phyloP scores from a whole-genome alignment of 2,888 invertebrate genomes.

The Lysandra bellargus region DNA sequence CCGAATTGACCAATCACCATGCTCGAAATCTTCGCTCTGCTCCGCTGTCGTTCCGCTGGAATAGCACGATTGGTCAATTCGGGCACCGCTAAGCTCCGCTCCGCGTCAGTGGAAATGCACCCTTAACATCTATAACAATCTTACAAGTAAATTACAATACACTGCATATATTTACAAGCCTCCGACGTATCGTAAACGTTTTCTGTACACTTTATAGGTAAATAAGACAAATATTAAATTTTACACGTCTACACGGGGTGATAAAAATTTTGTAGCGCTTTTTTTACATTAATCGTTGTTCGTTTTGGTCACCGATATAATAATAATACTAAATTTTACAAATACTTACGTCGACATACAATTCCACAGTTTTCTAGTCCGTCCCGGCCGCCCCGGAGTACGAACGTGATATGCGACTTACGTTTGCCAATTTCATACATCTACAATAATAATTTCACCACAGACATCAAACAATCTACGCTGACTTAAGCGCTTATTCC shows the following conservation, averaged over 20 bases:
- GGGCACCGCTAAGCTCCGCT: too few relatives aligned
- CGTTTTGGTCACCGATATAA: background rate
- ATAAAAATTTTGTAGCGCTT: slow-evolving; percentile 20
- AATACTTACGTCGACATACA: background rate
- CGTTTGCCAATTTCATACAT: background rate
- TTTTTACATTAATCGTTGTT: slow-evolving; percentile 10
- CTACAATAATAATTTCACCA: background rate
- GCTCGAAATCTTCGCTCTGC: too few relatives aligned
- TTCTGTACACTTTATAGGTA: slow-evolving; percentile 29
- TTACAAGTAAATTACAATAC: slow-evolving; percentile 62
- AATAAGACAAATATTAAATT: slow-evolving; percentile 16
- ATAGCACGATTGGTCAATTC: too few relatives aligned
- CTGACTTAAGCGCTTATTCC: background rate
- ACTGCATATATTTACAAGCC: slow-evolving; percentile 66
- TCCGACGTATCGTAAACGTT: slow-evolving; percentile 36
- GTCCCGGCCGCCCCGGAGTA: background rate
- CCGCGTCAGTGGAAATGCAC: too few relatives aligned
- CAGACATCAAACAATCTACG: background rate
- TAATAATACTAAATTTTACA: slow-evolving; percentile 11
- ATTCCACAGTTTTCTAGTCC: background rate
- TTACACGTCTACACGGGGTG: background rate
- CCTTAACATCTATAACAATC: slow-evolving; percentile 58
- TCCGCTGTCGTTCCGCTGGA: too few relatives aligned
- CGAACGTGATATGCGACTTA: slow-evolving; percentile 3
- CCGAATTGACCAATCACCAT: too few relatives aligned